phyloP scores from a whole-genome alignment of 37 sponge, comb jelly and placozoan genomes.

The Beroe ovata region DNA sequence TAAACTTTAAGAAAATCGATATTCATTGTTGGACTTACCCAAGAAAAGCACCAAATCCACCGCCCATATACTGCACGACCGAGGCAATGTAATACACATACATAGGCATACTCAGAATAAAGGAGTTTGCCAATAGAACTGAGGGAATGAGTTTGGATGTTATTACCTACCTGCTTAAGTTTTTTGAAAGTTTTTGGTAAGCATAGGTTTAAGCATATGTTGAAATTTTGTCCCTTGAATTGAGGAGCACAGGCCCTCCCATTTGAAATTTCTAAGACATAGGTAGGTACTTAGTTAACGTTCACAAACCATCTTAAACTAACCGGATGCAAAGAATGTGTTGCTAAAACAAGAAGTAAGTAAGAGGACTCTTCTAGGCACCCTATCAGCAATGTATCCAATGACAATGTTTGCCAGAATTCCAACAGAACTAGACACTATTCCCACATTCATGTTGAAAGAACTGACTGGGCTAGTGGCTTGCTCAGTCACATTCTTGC shows the following conservation, averaged over 20 bases:
- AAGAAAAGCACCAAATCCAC: conserved; percentile 16
- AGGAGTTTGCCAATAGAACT: conserved; percentile 31
- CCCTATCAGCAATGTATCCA: conserved; percentile 38
- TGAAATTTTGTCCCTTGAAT: no score
- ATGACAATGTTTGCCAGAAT: not conserved
- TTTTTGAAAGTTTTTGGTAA: no score
- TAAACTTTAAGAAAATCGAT: no score
- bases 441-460: conserved; percentile 21
- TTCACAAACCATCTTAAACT: no score
- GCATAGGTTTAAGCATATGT: no score
- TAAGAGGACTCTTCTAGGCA: not conserved
- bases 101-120: not conserved
- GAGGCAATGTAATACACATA: conserved; percentile 21
- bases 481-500: conserved; percentile 5
- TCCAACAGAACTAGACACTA: conserved; percentile 9
- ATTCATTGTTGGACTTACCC: no score
- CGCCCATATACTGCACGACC: not conserved
- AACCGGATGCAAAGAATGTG: not conserved
- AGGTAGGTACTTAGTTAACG: no score
- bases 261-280: no score
- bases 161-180: no score
- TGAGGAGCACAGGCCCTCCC: no score
- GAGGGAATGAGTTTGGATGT: no score
- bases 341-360: not conserved
- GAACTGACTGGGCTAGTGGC: not conserved